A percentile compares a stretch with the other conserved stretches of the same genome.
Conservation (phyloP, 2,888 invertebrate species). For the Pseudococcus longispinus region DNA sequence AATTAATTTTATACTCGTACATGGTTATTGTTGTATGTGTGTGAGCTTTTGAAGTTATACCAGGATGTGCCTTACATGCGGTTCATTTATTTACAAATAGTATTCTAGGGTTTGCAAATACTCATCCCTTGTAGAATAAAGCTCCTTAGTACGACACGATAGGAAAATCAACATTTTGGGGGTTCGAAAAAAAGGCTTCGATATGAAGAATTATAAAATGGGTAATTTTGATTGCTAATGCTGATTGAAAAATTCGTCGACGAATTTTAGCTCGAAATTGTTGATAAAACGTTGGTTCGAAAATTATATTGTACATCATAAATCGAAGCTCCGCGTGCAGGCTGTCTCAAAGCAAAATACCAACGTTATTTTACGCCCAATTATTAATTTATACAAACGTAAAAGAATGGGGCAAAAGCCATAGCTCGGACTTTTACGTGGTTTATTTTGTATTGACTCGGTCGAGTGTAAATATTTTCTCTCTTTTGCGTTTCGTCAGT, state of each 20-base stretch:
- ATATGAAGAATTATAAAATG: too few species aligned
- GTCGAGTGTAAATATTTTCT: constrained; percentile 22
- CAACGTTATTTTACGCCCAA: background rate
- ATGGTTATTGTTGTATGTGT: background rate
- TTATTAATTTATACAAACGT: background rate
- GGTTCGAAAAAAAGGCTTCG: too few species aligned
- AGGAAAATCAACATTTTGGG: too few species aligned
- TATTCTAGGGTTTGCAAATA: background rate
- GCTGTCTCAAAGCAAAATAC: too few species aligned
- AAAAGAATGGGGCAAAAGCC: background rate
- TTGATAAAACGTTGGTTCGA: too few species aligned
- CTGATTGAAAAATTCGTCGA: too few species aligned
- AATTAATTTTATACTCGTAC: constrained; percentile 7
- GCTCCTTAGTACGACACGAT: too few species aligned
- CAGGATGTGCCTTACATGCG: background rate
- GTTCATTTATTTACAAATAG: background rate
- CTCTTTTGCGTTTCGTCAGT: background rate
- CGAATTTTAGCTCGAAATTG: too few species aligned
- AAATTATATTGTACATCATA: too few species aligned
- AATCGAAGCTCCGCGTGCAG: background rate
- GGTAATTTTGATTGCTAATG: too few species aligned
- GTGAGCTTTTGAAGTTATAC: background rate
- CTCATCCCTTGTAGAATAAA: background rate
- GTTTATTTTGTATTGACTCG: constrained; percentile 14
- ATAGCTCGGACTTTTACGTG: background rate